Evolutionary conservation across 1,140 invertebrate species (phyloP).

Genomic region (Armadillidium nasatum): DNA sequence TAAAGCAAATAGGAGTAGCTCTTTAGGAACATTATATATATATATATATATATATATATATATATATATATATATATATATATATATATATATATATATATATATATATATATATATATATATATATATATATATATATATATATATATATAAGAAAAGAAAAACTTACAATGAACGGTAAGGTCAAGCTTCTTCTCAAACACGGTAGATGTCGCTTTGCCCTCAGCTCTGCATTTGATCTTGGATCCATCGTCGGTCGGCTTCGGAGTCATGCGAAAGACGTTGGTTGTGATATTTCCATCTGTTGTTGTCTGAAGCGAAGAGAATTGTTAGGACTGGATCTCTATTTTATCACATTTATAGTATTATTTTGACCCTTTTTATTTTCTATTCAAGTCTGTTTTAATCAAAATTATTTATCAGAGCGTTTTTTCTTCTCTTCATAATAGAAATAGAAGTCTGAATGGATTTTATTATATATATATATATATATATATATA

Average conservation of each 20-base stretch:
- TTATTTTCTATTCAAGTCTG: no score
- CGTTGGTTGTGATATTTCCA: constrained; percentile 25
- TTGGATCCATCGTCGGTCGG: constrained; percentile 1
- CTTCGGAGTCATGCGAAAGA: constrained; percentile 17
- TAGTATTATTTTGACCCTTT: no score
- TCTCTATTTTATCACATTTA: no score
- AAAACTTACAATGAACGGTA: constrained; percentile 21
- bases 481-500: not conserved
- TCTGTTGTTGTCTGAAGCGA: constrained; percentile 21
- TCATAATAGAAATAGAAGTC: no score
- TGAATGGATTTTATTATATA: no score
- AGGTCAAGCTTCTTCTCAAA: constrained; percentile 5
- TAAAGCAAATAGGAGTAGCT: no score
- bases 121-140: not conserved
- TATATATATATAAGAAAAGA: no score
- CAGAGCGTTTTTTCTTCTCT: no score
- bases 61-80: no score
- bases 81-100: not conserved
- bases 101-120: not conserved
- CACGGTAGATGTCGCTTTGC: constrained; percentile 9
- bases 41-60: not conserved
- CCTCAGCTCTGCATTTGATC: constrained; percentile 19
- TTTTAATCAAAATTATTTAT: no score
- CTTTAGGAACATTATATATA: not conserved
- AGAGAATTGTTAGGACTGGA: not conserved